Conservation (phyloP, 2,888 invertebrate genomes). For the Anaspis maculata region DNA sequence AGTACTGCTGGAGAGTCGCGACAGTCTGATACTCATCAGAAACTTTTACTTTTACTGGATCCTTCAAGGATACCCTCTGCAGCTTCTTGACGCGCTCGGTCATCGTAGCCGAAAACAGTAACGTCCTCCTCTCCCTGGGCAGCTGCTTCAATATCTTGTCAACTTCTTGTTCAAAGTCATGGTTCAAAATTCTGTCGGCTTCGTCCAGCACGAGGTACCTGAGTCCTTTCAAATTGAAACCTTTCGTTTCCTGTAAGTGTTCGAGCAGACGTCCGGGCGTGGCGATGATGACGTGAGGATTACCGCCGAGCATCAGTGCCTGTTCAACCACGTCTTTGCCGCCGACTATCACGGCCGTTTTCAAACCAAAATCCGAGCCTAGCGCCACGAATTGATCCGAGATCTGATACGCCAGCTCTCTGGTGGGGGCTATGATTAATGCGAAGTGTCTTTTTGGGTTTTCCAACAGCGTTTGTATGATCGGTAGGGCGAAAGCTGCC, state of each 20-base stretch:
- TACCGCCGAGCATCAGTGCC: constrained; percentile 81
- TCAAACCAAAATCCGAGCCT: constrained; percentile 86
- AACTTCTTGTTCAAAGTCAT: constrained; percentile 97
- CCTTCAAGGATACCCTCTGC: constrained; percentile 86
- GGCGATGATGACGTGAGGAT: constrained; percentile 94
- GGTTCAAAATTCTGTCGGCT: constrained; percentile 96
- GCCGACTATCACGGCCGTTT: constrained; percentile 94
- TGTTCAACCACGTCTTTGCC: constrained; percentile 99
- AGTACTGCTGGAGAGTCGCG: constrained; percentile 90
- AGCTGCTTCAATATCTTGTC: constrained; percentile 90
- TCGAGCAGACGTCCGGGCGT: constrained; percentile 94
- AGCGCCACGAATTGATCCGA: constrained; percentile 93
- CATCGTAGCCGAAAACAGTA: constrained; percentile 98
- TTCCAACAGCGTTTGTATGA: constrained; percentile 81
- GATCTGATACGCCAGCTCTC: constrained; percentile 97
- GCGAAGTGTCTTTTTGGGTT: constrained; percentile 92
- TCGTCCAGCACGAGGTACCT: constrained; percentile 86
- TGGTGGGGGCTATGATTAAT: constrained; percentile 89
- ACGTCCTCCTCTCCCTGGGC: constrained; percentile 85
- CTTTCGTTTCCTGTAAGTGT: constrained; percentile 96
- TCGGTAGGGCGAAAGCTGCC: constrained; percentile 94
- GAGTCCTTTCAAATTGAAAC: constrained; percentile 59
- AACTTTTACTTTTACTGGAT: constrained; percentile 94
- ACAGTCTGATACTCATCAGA: constrained; percentile 98
- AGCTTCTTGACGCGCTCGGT: constrained; percentile 95